Percentiles rank a stretch among this genome's conserved stretches.
Evolutionary conservation across 2,888 invertebrate species (phyloP).

Genomic region (Eupithecia subfuscata): DNA sequence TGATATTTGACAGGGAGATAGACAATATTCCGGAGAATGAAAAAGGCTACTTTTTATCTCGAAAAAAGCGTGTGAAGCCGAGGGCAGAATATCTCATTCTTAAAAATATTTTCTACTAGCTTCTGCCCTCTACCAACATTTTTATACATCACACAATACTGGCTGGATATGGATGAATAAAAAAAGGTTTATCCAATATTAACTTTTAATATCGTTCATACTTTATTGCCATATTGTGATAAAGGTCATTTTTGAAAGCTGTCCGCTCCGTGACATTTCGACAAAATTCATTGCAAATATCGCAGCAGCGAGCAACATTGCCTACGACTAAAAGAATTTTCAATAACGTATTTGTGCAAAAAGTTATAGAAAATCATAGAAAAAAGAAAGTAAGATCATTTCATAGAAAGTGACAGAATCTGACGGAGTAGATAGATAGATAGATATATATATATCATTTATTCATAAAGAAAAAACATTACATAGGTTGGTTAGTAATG

Average conservation of each 20-base stretch:
- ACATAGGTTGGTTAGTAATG: no score
- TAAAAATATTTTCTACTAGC: no score
- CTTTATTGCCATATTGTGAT: slow-evolving; percentile 25
- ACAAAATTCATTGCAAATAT: slow-evolving; percentile 45
- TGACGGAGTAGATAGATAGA: background rate
- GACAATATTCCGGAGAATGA: no score
- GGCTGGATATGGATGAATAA: background rate
- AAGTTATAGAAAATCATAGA: background rate
- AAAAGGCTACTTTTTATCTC: no score
- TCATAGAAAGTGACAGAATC: background rate
- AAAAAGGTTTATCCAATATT: slow-evolving; percentile 3
- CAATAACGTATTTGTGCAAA: background rate
- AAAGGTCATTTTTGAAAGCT: slow-evolving; percentile 44
- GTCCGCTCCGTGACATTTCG: slow-evolving; percentile 45
- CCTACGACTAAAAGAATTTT: background rate
- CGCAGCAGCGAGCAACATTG: background rate
- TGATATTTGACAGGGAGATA: no score
- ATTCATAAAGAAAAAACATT: no score
- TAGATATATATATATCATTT: no score
- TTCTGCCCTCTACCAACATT: background rate
- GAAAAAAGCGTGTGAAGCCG: no score
- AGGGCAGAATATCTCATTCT: no score
- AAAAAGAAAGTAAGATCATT: background rate
- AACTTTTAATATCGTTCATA: slow-evolving; percentile 15
- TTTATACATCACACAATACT: background rate